Evolutionary conservation across 2,888 invertebrate species (phyloP).

Genomic region (Cybosia mesomella): DNA sequence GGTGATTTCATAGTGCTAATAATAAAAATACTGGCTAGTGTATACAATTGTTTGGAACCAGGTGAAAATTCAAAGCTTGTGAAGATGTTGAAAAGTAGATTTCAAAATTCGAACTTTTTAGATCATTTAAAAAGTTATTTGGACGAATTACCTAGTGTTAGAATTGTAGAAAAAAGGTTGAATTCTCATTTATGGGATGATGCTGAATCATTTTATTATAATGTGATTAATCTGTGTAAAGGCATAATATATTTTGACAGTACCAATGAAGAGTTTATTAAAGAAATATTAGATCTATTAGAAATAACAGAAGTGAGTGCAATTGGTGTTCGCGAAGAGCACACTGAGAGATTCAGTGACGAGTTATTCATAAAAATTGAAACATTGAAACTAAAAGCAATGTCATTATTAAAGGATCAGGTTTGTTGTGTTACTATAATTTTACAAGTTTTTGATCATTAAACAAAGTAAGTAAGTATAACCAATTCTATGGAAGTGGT

Average conservation of each 20-base stretch:
- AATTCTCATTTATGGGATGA: constrained; percentile 81
- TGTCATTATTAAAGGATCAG: constrained; percentile 56
- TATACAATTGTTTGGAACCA: constrained; percentile 69
- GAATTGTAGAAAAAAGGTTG: constrained; percentile 73
- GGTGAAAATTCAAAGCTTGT: constrained; percentile 71
- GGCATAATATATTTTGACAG: constrained; percentile 67
- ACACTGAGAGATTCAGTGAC: constrained; percentile 78
- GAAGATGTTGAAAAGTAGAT: constrained; percentile 64
- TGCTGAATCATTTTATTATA: constrained; percentile 69
- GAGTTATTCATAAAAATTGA: constrained; percentile 72
- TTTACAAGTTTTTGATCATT: not conserved
- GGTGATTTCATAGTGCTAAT: constrained; percentile 82
- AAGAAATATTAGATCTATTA: constrained; percentile 63
- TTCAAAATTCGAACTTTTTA: constrained; percentile 71
- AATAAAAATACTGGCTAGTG: constrained; percentile 73
- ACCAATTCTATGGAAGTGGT: too few species aligned
- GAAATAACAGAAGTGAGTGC: constrained; percentile 70
- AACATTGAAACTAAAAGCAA: constrained; percentile 56
- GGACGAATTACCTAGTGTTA: constrained; percentile 66
- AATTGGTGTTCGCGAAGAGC: constrained; percentile 68
- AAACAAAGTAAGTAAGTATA: too few species aligned
- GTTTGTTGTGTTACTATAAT: constrained; percentile 51
- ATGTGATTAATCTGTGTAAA: constrained; percentile 67
- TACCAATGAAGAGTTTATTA: constrained; percentile 59
- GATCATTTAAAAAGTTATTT: constrained; percentile 68